Base-by-base conservation (phyloP, 2,113 vertebrate genomes). In the Hippopotamus amphibius region DNA sequence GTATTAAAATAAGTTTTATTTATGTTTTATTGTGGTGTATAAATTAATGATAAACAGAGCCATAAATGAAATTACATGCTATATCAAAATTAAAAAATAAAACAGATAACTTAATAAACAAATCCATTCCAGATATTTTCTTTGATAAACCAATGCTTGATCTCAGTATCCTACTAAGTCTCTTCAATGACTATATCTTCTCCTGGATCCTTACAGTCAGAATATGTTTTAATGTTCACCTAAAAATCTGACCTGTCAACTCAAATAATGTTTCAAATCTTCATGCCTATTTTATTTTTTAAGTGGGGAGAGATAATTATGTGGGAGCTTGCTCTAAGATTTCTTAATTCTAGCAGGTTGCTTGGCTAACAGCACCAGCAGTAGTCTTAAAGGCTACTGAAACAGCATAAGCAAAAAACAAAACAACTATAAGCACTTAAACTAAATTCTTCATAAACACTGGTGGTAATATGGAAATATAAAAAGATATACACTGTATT, bases 11-110 rank as follows among this genome's bases (percentile, higher is more conserved):
- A 76, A 88, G 28, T 72, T 1, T 65, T 68, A 50, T 76, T 95
- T 86, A 83, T 86, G 30, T n/a, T 80, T 90, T 82, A 41, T 92
- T 93, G 5, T 33, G 68, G 33, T 65, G 1, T 77, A 93, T 59
- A 97, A 74, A 37, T 77, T 96, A 90, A 90, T 79, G 24, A 97
- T 33, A 96, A 92, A 97, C 50, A 59, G 28, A 90, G 6, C 22
- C 3, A 83, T 87, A 97, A 95, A 92, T 71, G 43, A 97, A 98
- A 96, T 26, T 80, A 4, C 2, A 72, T 48, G 2, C 7, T 95
- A 1, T 59, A 95, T 30, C 68, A 94, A n/a, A 94, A 97, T 4
- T 95, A 5, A 88, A 97, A 96, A 96, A 97, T 72, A 21, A 96
- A 98, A 85, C 43, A 91, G 26, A 33, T 2, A 63, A 48, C 8